A percentile compares a stretch with the other conserved stretches of the same genome.
phyloP scores from a whole-genome alignment of 2,797 vertebrate species.

The Ficedula albicollis region DNA sequence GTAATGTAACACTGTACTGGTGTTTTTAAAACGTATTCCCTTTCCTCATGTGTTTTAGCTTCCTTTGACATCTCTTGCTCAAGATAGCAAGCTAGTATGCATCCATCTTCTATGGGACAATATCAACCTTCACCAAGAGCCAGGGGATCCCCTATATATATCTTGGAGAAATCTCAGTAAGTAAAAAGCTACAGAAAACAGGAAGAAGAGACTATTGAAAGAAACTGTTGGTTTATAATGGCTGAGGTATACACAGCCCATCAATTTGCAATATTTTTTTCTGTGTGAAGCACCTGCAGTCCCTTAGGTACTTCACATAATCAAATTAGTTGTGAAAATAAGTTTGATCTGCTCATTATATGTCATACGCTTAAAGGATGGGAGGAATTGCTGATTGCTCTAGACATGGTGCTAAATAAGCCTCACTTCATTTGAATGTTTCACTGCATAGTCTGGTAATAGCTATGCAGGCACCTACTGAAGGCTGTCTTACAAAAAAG shows the following conservation, averaged over 20 bases:
- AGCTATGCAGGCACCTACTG: background rate
- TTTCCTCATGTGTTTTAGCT: constrained; percentile 78
- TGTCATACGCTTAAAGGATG: background rate
- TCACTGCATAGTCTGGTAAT: background rate
- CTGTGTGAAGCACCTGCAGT: background rate
- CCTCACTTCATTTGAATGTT: background rate
- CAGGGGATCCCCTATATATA: constrained; percentile 88
- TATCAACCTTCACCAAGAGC: constrained; percentile 93
- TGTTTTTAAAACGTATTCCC: background rate
- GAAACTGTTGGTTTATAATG: background rate
- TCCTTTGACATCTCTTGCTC: constrained; percentile 88
- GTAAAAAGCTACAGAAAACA: constrained; percentile 56
- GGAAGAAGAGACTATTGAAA: background rate
- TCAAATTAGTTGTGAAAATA: background rate
- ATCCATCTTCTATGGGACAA: constrained; percentile 98
- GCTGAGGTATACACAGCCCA: background rate
- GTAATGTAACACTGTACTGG: background rate
- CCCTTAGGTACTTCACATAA: background rate
- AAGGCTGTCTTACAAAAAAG: background rate
- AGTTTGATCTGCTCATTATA: background rate
- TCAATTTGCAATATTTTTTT: background rate
- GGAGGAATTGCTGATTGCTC: background rate
- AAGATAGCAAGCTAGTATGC: constrained; percentile 94
- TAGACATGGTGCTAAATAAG: background rate
- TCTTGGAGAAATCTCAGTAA: constrained; percentile 92